Conservation (phyloP, 2,113 vertebrate genomes). For the Lepus americanus region DNA sequence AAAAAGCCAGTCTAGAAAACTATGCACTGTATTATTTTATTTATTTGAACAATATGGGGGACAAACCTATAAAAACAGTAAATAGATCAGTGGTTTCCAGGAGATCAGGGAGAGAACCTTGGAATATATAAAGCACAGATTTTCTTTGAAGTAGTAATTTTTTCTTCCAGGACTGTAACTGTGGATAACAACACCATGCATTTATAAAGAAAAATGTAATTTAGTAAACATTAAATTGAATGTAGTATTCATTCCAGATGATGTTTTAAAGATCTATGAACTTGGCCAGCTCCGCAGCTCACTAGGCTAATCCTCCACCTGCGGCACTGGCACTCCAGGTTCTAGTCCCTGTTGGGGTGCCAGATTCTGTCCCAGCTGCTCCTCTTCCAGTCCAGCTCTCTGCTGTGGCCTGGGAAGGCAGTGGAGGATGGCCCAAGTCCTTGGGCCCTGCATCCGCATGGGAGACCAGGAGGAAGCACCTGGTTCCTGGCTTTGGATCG, state of each 20-base stretch:
- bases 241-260: background rate
- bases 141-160: background rate
- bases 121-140: background rate
- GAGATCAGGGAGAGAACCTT: accelerated
- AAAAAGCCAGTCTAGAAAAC: background rate
- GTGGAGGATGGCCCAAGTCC: too few relatives aligned
- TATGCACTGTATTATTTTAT: background rate
- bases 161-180: background rate
- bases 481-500: too few relatives aligned
- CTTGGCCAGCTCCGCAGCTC: too few relatives aligned
- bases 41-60: background rate
- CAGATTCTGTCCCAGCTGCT: too few relatives aligned
- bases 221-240: background rate
- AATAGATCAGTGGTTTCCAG: background rate
- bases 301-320: too few relatives aligned
- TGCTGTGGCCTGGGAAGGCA: too few relatives aligned
- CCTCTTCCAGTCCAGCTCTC: too few relatives aligned
- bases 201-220: background rate
- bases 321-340: too few relatives aligned
- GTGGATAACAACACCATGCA: background rate
- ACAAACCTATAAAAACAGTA: background rate
- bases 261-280: background rate
- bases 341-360: too few relatives aligned
- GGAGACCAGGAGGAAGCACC: too few relatives aligned
- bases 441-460: too few relatives aligned